Evolutionary conservation across 2,113 vertebrate genomes (phyloP).

Genomic region (Butorides virescens): DNA sequence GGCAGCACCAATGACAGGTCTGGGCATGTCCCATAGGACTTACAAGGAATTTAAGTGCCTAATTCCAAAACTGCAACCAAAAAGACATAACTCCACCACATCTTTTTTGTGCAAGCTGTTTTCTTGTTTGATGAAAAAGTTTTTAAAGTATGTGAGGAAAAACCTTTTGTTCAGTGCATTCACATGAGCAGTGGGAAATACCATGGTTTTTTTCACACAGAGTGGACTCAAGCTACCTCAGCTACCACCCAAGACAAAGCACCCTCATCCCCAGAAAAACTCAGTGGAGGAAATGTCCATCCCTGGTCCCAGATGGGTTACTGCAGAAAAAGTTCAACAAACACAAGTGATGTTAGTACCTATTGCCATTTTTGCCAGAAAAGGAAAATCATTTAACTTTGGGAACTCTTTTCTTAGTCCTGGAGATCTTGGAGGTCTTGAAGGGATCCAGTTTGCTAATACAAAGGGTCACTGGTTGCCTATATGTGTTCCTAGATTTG

Average conservation of each 20-base stretch:
- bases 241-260: neutral
- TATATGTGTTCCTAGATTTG: neutral
- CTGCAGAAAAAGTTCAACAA: neutral
- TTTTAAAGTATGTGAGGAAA: neutral
- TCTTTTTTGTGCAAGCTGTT: neutral
- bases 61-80: neutral
- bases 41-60: neutral
- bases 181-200: neutral
- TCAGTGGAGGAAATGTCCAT: neutral
- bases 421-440: neutral
- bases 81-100: neutral
- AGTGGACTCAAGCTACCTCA: neutral
- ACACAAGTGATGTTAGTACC: fast-evolving
- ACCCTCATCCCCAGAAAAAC: neutral
- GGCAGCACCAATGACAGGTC: fast-evolving
- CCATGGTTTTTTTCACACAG: neutral
- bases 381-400: neutral
- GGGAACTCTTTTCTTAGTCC: neutral
- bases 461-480: neutral
- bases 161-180: fast-evolving
- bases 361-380: neutral
- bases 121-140: neutral
- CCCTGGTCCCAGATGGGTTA: neutral
- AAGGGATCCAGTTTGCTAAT: neutral
- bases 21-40: neutral